phyloP scores from a whole-genome alignment of 2,113 vertebrate species.

The Patagioenas fasciata region DNA sequence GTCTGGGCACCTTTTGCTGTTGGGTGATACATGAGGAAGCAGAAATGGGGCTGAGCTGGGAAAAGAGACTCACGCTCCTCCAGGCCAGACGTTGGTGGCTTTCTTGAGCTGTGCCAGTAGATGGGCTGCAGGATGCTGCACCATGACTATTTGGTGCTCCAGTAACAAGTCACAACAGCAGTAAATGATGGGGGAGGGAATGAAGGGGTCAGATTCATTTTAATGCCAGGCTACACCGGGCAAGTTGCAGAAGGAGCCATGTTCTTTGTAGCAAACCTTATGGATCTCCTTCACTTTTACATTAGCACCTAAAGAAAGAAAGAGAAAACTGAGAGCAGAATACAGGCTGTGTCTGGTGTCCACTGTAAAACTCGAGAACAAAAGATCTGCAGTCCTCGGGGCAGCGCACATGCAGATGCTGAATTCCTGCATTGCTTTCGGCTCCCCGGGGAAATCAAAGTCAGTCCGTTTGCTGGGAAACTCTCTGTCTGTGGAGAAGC shows the following conservation, averaged over 20 bases:
- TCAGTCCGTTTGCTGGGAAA: background rate
- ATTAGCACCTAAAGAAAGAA: background rate
- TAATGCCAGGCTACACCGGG: background rate
- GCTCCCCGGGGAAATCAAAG: conserved; percentile 31
- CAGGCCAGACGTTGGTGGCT: background rate
- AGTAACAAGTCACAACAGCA: background rate
- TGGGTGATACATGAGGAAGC: background rate
- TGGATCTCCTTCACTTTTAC: background rate
- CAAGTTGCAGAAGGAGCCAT: background rate
- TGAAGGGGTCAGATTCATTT: background rate
- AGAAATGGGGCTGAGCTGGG: background rate
- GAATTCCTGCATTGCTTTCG: conserved; percentile 27
- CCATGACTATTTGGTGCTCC: background rate
- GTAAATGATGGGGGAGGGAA: background rate
- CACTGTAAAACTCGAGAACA: conserved; percentile 55
- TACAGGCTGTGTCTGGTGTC: conserved; percentile 23
- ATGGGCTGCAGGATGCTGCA: background rate
- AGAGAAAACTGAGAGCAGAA: conserved; percentile 43
- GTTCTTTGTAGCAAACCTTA: background rate
- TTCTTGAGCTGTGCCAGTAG: background rate
- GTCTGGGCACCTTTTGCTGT: conserved; percentile 5
- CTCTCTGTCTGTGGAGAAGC: background rate
- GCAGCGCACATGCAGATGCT: background rate
- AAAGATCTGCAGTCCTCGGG: conserved; percentile 48
- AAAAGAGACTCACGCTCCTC: background rate